These are phyloP conservation scores for Scelioninae gen. 2 DNA, from an alignment of 2,888 invertebrate species.

Conservation along the genomic window DNA sequence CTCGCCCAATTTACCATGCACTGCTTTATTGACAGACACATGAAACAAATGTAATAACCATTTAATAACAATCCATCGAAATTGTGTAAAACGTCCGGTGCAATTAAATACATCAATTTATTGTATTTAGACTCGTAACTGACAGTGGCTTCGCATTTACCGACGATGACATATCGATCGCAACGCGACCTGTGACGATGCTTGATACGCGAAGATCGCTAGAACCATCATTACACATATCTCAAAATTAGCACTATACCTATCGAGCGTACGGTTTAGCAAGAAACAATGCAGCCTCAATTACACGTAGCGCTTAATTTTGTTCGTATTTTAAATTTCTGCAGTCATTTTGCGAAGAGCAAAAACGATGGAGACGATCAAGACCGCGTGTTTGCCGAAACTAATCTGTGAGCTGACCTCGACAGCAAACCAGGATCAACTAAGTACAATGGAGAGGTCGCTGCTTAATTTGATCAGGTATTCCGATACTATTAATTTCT, in stretches of 20 bases:
- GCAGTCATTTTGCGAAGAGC: constrained; percentile 74
- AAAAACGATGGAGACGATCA: constrained; percentile 78
- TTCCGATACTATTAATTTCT: constrained; percentile 43
- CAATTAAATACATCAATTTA: no score
- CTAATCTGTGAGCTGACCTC: constrained; percentile 82
- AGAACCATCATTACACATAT: constrained; percentile 14
- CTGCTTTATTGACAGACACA: no score
- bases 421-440: constrained; percentile 78
- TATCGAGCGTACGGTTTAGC: constrained; percentile 4
- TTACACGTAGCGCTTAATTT: no score
- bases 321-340: constrained; percentile 56
- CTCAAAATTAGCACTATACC: constrained; percentile 6
- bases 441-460: constrained; percentile 80
- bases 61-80: no score
- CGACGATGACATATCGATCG: constrained; percentile 33
- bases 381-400: constrained; percentile 81
- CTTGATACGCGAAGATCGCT: constrained; percentile 27
- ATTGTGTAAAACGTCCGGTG: no score
- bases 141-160: constrained; percentile 17
- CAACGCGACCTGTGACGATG: constrained; percentile 38
- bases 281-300: not conserved
- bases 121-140: not conserved
- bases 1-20: no score
- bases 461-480: constrained; percentile 80
- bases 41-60: no score